Conservation (phyloP, 2,888 invertebrate species). For the Brenthis daphne region DNA sequence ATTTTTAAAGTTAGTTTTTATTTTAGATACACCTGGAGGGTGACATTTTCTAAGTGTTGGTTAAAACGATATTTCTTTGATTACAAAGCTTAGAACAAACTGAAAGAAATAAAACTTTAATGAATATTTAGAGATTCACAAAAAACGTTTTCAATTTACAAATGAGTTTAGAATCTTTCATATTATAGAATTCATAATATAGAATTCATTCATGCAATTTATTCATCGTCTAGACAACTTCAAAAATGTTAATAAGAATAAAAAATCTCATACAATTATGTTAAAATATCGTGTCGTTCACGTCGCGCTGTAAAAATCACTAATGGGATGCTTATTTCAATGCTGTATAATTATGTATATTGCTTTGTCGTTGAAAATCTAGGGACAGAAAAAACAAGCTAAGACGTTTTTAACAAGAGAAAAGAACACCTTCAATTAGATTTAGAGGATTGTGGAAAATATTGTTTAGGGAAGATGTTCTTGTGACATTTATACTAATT, state of each 20-base stretch:
- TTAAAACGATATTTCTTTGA: too few relatives aligned
- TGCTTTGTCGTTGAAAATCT: conserved; percentile 1
- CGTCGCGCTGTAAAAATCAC: conserved; percentile 10
- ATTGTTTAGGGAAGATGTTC: neutral
- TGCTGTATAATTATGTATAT: conserved; percentile 4
- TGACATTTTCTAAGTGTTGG: too few relatives aligned
- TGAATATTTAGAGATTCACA: too few relatives aligned
- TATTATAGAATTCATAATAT: too few relatives aligned
- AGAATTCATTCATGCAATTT: neutral
- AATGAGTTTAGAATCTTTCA: neutral
- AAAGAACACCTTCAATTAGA: conserved; percentile 13
- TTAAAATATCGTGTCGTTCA: conserved; percentile 12
- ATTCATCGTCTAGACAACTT: conserved; percentile 19
- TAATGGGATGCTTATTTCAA: conserved; percentile 4
- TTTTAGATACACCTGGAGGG: too few relatives aligned
- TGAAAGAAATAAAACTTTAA: too few relatives aligned
- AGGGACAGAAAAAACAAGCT: conserved; percentile 13
- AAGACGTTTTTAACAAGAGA: conserved; percentile 18
- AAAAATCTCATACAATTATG: neutral
- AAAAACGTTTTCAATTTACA: too few relatives aligned
- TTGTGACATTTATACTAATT: neutral
- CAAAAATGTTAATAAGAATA: conserved; percentile 7
- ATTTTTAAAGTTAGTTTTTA: too few relatives aligned
- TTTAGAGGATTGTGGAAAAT: conserved; percentile 6
- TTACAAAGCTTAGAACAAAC: too few relatives aligned